Percentiles rank a stretch among this genome's conserved stretches.
Evolutionary conservation across 2,113 vertebrate species (phyloP).

Genomic region (Struthidea cinerea): DNA sequence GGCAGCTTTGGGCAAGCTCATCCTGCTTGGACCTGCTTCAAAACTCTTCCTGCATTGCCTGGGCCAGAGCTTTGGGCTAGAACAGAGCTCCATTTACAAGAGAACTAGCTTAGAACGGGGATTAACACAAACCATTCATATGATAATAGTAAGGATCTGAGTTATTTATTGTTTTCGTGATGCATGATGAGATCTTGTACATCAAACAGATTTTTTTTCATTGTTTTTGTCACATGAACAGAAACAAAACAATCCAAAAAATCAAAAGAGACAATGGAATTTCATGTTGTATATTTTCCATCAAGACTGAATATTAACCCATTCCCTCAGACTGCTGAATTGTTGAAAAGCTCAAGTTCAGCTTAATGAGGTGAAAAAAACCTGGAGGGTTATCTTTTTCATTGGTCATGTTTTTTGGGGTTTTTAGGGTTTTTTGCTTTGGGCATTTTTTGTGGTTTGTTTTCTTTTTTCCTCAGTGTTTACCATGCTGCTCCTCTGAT

Average conservation of each 20-base stretch:
- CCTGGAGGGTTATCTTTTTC: neutral
- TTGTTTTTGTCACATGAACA: neutral
- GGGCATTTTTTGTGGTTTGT: neutral
- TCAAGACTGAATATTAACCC: neutral
- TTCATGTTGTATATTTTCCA: neutral
- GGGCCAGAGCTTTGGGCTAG: neutral
- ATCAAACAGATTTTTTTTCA: neutral
- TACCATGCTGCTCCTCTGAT: neutral
- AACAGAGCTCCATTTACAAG: neutral
- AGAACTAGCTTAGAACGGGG: neutral
- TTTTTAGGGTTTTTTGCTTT: neutral
- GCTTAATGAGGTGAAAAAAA: neutral
- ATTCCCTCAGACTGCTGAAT: neutral
- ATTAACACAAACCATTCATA: neutral
- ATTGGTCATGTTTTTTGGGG: neutral
- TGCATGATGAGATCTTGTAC: neutral
- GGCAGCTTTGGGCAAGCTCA: neutral
- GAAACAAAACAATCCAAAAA: conserved; percentile 21
- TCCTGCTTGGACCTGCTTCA: neutral
- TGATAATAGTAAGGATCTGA: neutral
- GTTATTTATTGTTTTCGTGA: conserved; percentile 14
- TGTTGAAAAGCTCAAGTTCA: neutral
- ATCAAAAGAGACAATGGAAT: neutral
- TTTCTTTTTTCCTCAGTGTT: neutral
- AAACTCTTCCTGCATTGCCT: neutral